A percentile compares a stretch with the other conserved stretches of the same genome.
These are phyloP conservation scores for Oreochromis aureus DNA, from an alignment of 2,113 vertebrate species.

Conservation along the genomic window DNA sequence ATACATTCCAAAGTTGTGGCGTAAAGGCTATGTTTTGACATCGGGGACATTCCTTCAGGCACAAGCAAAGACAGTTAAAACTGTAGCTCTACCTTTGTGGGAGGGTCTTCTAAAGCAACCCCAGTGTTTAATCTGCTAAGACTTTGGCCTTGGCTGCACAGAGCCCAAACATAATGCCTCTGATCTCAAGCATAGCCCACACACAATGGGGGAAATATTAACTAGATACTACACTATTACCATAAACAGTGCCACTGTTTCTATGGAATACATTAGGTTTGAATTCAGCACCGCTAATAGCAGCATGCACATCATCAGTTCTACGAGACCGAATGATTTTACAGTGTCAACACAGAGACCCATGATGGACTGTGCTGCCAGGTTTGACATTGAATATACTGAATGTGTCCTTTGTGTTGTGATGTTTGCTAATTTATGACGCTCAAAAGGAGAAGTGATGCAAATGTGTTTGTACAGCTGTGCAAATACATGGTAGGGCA, in stretches of 20 bases:
- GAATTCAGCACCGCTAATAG: neutral
- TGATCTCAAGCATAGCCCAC: neutral
- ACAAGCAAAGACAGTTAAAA: conserved; percentile 10
- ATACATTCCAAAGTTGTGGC: conserved; percentile 40
- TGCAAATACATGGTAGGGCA: neutral
- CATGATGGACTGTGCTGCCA: conserved; percentile 23
- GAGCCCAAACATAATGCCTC: neutral
- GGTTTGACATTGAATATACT: conserved; percentile 53
- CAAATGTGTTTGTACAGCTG: neutral
- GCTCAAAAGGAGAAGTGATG: neutral
- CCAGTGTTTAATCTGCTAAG: neutral
- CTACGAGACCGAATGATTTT: neutral
- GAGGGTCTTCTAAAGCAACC: neutral
- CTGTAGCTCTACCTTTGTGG: neutral
- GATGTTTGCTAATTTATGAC: neutral
- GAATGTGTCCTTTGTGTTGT: conserved; percentile 3
- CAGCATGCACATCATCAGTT: neutral
- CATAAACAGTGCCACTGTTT: neutral
- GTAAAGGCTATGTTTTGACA: conserved; percentile 53
- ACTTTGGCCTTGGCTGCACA: neutral
- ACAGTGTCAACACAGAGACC: neutral
- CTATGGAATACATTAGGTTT: neutral
- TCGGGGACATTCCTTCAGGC: conserved; percentile 29
- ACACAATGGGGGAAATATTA: neutral
- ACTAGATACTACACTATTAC: neutral